Percentiles rank a stretch among this genome's conserved stretches.
Conservation (phyloP, 2,888 invertebrate species). For the Ormyrus labotus region DNA sequence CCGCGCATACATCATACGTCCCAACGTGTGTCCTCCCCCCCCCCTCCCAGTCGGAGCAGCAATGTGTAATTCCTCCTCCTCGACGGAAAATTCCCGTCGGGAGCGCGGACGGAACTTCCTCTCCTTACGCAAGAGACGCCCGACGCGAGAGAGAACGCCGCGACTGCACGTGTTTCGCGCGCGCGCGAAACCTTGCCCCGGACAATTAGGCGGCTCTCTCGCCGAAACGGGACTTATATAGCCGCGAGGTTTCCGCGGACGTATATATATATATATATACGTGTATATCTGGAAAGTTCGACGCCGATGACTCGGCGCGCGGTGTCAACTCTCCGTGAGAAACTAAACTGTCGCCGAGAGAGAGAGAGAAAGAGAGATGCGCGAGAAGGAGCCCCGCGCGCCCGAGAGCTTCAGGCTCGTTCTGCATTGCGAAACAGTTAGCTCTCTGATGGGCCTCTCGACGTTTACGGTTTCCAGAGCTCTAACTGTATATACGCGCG, state of each 20-base stretch:
- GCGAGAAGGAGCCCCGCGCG: not conserved
- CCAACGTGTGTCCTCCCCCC: too few species aligned
- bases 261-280: not conserved
- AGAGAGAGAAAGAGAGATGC: not conserved
- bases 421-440: too few species aligned
- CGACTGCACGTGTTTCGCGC: not conserved
- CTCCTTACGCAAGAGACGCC: slow-evolving; percentile 29
- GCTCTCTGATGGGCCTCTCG: too few species aligned
- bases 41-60: too few species aligned
- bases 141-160: not conserved
- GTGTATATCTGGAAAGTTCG: slow-evolving; percentile 39
- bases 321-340: slow-evolving; percentile 36
- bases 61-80: too few species aligned
- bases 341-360: not conserved
- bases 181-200: slow-evolving; percentile 10
- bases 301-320: slow-evolving; percentile 29
- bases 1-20: too few species aligned
- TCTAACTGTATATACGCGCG: too few species aligned
- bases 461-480: too few species aligned
- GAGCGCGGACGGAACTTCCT: slow-evolving; percentile 12
- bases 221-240: slow-evolving; percentile 19
- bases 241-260: not conserved
- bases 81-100: too few species aligned
- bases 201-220: slow-evolving; percentile 7
- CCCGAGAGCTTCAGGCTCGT: too few species aligned